Base-by-base conservation (phyloP, 1,140 invertebrate genomes). In the Zaprionus capensis region DNA sequence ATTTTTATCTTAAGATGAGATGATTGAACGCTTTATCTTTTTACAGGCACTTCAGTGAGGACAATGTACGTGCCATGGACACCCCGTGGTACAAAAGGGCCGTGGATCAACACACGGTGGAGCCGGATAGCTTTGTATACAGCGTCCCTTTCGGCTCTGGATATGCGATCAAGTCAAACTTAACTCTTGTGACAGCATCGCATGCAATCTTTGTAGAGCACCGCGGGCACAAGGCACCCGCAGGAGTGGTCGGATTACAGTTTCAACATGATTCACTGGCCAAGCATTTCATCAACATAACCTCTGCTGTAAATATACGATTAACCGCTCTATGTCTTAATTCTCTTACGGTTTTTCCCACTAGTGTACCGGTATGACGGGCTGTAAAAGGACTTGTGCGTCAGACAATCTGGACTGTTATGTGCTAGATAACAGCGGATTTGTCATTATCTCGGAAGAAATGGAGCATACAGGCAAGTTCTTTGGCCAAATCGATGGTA, bases 401-500 rank as follows among this genome's bases (percentile, higher is more conserved):
- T 97, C 96, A 12, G 96, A 96, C 72, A 96, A 97, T 77, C 93
- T 98, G 4, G 97, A 98, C 83, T 99, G 98, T 92, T 98, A 98
- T 91, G 96, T 99, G 12, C 93, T 98, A 44, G 98, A 99, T 83
- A 97, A 98, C 92, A 98, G 97, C 92, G 98, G 98, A 11, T 99
- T 98, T 92, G 96, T 98, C n/a, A 96, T 98, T 34, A 95, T 98
- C 26, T 98, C 97, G 5, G 97, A 98, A 92, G 95, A 96, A 71
- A 94, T 94, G 34, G 95, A 96, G 58, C 96, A 98, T 86, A 97
- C 97, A 4, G 97, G 97, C 12, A 92, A 96, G 79, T 99, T 98
- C 93, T 98, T 98, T 85, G 98, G 98, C 0, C 97, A 98, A 92
- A 96, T 98, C 53, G 97, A 99, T 91, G 97, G 97, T n/a, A 98